Conservation (phyloP, 2,113 vertebrate species). For the Corythaixoides concolor region DNA sequence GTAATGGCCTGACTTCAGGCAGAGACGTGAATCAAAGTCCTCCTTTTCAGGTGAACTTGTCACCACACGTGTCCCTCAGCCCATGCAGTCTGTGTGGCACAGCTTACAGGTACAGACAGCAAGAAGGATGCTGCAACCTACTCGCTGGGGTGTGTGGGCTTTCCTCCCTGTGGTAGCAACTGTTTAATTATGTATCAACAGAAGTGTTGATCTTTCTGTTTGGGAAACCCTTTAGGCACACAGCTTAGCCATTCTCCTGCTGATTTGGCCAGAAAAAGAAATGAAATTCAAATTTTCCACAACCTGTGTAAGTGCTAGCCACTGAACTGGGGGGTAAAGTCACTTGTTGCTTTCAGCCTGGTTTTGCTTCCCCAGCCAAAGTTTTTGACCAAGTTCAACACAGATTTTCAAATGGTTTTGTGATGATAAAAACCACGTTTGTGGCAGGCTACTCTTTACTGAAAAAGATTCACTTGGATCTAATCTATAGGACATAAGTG, state of each 20-base stretch:
- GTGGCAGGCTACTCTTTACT: not conserved
- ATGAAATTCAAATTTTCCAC: not conserved
- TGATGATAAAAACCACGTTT: not conserved
- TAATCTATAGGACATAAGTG: not conserved
- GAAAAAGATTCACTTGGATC: not conserved
- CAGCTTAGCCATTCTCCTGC: not conserved
- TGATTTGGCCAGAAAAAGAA: not conserved
- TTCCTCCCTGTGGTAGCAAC: not conserved
- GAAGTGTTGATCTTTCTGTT: not conserved
- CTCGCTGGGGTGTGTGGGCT: not conserved
- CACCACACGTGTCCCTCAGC: rapidly evolving
- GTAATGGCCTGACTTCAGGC: not conserved
- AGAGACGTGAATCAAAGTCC: not conserved
- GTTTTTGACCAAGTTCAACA: not conserved
- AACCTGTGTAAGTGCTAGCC: rapidly evolving
- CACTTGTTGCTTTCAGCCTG: not conserved
- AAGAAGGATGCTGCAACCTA: not conserved
- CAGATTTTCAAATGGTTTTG: not conserved
- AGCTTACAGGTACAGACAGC: not conserved
- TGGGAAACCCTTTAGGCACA: not conserved
- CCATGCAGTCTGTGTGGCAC: rapidly evolving
- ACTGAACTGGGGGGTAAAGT: not conserved
- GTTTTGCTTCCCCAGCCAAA: not conserved
- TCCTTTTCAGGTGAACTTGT: not conserved
- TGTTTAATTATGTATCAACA: not conserved